Evolutionary conservation across 2,113 vertebrate genomes (phyloP), one percentile per base, ranked within the genome.

Genomic region (Eulemur rufifrons): DNA sequence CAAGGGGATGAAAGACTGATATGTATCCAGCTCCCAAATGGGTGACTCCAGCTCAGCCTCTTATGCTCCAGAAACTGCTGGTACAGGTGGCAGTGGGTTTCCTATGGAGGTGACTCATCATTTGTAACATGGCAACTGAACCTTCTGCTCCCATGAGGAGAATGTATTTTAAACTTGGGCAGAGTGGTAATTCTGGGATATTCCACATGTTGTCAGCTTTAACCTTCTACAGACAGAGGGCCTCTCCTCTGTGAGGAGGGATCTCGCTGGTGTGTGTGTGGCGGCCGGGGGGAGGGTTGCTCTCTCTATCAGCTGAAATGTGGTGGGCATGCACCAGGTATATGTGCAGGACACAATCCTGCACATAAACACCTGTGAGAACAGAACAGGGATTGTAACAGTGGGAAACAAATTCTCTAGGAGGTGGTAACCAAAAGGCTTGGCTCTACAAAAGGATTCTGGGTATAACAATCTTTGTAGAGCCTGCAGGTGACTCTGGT

Each of bases 161-260:
- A 61, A 34, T 63, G 32, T 94, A 85, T 97, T 93, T 95, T 63
- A 92, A 76, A 80, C 37, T 37, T 59, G 21, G 39, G 8, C 56
- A 76, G 32, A 76, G 71, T 54, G 20, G 5, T 34, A 80, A 87
- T 8, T 68, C 73, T 52, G 66, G 90, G 45, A 85, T 9, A 45
- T 52, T 91, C 25, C 69, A 63, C 14, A 6, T 5, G 54, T 20
- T 20, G 42, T 34, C 64, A 39, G 47, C 54, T 81, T 85, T 27
- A n/a, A 42, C 5, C 34, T 83, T 52, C 86, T 42, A 74, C 4
- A 93, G 83, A 61, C 63, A 54, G 0, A 11, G 59, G 20, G 45
- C 18, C 37, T 56, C 17, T 25, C 27, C 29, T 27, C 47, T 76
- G 6, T 12, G 11, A 52, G 0, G 1, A 20, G 23, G 29, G 37